Evolutionary conservation across 2,113 vertebrate genomes (phyloP), one percentile per base, ranked within the genome.

Genomic region (Myxocyprinus asiaticus): DNA sequence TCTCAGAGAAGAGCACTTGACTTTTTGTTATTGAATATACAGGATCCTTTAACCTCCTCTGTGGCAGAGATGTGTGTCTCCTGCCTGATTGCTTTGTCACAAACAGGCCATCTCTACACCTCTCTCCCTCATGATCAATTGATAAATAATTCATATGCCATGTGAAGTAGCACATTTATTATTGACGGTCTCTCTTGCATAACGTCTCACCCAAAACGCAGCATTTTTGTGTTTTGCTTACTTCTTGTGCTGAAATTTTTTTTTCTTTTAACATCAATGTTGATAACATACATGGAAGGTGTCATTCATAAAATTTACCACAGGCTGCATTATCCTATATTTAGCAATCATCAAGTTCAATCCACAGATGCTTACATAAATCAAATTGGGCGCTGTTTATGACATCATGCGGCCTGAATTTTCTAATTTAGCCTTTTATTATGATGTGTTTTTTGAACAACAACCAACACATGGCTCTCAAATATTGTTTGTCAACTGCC

Each of bases 161-260:
- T 56, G 61, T 81, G 70, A 83, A 76, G 74, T 59, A 82, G 73
- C 55, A 71, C 65, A 70, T 83, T 67, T n/a, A 79, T 81, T 71
- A 85, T 85, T 69, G 65, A 81, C 50, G 12, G 33, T 7, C 77
- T 51, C 59, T 83, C 42, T 58, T 77, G 56, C 66, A 45, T 67
- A 72, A 81, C 67, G 66, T 67, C 70, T 79, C 48, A 72, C 11
- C 64, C 53, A 45, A 62, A 66, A 73, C 12, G 33, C 61, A 12
- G 71, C 51, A 51, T 70, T 67, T 17, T 42, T 74, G 53, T 65
- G 42, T 63, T 63, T 33, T 44, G 10, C 8, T 9, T 4, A 4
- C 22, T 61, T 65, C 22, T 43, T 15, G 42, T n/a, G 1, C 55
- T 50, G 22, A 5, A 67, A 63, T 59, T 7, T 1, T 7, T 68